Evolutionary conservation across 2,797 vertebrate genomes (phyloP).

Genomic region (Hydrolagus colliei): DNA sequence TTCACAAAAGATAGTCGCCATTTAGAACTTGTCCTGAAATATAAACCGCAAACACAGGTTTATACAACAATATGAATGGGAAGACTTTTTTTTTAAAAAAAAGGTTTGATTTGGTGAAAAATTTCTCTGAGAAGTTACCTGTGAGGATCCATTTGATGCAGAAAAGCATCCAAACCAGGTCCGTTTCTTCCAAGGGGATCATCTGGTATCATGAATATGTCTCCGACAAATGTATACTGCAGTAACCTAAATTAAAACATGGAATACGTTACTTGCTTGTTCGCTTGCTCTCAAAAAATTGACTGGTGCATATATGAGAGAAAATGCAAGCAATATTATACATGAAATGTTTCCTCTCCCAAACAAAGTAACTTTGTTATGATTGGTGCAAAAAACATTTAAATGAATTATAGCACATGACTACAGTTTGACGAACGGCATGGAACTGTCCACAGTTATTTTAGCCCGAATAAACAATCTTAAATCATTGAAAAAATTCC

Average conservation of each 20-base stretch:
- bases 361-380: neutral
- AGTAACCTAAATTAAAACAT: constrained; percentile 65
- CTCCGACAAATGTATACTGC: constrained; percentile 87
- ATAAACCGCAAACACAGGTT: neutral
- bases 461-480: neutral
- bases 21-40: neutral
- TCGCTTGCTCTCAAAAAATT: constrained; percentile 2
- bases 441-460: neutral
- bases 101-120: neutral
- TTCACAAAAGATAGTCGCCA: too few species aligned
- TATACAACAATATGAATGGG: neutral
- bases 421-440: too few species aligned
- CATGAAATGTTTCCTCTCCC: neutral
- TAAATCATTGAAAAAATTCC: neutral
- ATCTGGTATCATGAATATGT: constrained; percentile 96
- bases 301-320: neutral
- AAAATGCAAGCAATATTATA: neutral
- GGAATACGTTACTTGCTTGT: neutral
- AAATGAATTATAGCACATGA: neutral
- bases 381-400: neutral
- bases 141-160: constrained; percentile 56
- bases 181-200: constrained; percentile 87
- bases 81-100: neutral
- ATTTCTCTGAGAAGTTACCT: constrained; percentile 51
- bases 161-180: constrained; percentile 78